phyloP scores from a whole-genome alignment of 2,888 invertebrate species.

The Cataglyphis altisquamis region DNA sequence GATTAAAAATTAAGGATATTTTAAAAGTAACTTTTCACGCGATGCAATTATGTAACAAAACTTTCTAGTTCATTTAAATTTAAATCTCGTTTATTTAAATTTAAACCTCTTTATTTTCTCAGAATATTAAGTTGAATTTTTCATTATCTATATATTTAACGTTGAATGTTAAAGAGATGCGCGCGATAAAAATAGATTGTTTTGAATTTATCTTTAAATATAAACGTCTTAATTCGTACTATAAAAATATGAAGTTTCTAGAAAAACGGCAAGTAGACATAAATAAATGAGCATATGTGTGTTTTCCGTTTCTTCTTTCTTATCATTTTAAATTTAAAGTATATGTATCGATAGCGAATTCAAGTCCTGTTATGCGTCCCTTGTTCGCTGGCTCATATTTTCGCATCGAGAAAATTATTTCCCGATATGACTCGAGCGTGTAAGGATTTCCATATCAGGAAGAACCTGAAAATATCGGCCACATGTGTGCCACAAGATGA shows the following conservation, averaged over 20 bases:
- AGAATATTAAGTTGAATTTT: slow-evolving; percentile 8
- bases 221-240: not conserved
- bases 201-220: not conserved
- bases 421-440: not conserved
- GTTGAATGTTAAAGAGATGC: not conserved
- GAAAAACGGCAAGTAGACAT: not conserved
- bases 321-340: not conserved
- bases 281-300: not conserved
- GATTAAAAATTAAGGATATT: not conserved
- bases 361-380: not conserved
- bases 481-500: not conserved
- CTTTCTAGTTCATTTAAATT: slow-evolving; percentile 14
- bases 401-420: slow-evolving; percentile 11
- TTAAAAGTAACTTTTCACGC: slow-evolving; percentile 1
- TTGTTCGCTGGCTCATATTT: not conserved
- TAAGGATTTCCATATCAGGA: slow-evolving; percentile 8
- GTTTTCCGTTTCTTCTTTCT: not conserved
- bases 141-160: not conserved
- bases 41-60: slow-evolving; percentile 28
- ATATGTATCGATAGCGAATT: not conserved
- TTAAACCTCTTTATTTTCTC: not conserved
- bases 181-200: not conserved
- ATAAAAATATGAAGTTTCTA: not conserved
- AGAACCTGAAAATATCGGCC: slow-evolving; percentile 12
- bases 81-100: slow-evolving; percentile 13